A percentile compares a stretch with the other conserved stretches of the same genome.
Conservation (phyloP, 2,113 vertebrate species). For the Chaenogobius annularis region DNA sequence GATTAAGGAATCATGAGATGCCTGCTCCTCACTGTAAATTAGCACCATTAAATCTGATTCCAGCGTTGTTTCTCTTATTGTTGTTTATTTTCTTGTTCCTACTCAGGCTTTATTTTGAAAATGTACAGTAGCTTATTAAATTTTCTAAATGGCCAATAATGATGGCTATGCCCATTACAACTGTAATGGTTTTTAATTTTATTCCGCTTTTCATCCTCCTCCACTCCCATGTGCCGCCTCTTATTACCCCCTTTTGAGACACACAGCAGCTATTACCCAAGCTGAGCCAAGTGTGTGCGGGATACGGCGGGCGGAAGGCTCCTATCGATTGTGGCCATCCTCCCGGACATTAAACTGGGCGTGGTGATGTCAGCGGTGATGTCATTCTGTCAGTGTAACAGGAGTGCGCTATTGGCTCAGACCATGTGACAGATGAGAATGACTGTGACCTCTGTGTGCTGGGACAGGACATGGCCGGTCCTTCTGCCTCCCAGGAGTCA, state of each 20-base stretch:
- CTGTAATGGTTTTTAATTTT: constrained; percentile 59
- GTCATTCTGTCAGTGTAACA: constrained; percentile 71
- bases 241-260: constrained; percentile 51
- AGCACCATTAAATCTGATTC: constrained; percentile 42
- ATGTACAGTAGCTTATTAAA: constrained; percentile 34
- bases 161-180: constrained; percentile 30
- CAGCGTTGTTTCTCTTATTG: constrained; percentile 24
- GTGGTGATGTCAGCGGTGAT: constrained; percentile 74
- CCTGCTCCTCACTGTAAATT: constrained; percentile 43
- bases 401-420: constrained; percentile 70
- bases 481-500: constrained; percentile 33
- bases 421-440: constrained; percentile 65
- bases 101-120: constrained; percentile 32
- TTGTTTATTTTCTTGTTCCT: constrained; percentile 7
- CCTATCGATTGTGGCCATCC: constrained; percentile 61
- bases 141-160: constrained; percentile 46
- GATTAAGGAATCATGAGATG: constrained; percentile 64
- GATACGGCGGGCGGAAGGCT: constrained; percentile 44
- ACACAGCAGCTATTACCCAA: constrained; percentile 42
- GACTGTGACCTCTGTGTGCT: constrained; percentile 61
- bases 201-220: constrained; percentile 47
- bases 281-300: constrained; percentile 23
- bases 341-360: constrained; percentile 59
- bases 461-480: constrained; percentile 56
- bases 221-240: constrained; percentile 45